Base-by-base conservation (phyloP, 2,888 invertebrate genomes). In the Schizaphis graminum region DNA sequence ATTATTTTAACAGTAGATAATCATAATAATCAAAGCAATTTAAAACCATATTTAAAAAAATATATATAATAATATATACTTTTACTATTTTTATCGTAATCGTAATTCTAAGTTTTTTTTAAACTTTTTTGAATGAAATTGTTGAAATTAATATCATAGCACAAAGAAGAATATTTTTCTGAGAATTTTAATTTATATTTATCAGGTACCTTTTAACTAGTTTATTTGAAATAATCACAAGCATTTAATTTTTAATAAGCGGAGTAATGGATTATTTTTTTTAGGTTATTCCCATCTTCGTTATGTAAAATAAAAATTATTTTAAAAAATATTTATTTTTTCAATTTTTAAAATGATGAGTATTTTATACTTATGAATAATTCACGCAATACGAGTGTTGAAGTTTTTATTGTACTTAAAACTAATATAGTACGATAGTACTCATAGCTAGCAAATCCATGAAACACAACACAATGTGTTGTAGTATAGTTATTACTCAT, bases 221-320 rank as follows among this genome's bases (percentile, higher is more conserved):
- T 56, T 5, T 56, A 56, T 56, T 56, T 56, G 7, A 24, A 56
- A 56, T 24, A 56, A 56, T 26, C 24, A 26, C 21, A 56, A 56
- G 5, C 24, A 24, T 56, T 24, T 24, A n/a, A n/a, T n/a, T n/a
- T n/a, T n/a, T 16, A 16, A 67, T n/a, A 5, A 67, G 67, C 3
- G 67, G 67, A 3, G 5, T 3, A 61, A 28, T 61, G 3, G 11
- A 28, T 2, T 67, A 35, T 7, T 35, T 35, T n/a, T 16, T 77
- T 5, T 0, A 21, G 7, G 35, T 4, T n/a, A 21, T 35, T 7
- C 5, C 1, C 0, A 7, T 0, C 35, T 35, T 77, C 11, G 5
- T 67, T 16, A 13, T 67, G 1, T 7, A 67, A 67, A n/a, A 5
- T n/a, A 16, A 67, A 67, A n/a, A 61, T 0, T 10, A 61, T 61